These are phyloP conservation scores for Dryobota labecula DNA, from an alignment of 2,888 invertebrate genomes.

Conservation along the genomic window DNA sequence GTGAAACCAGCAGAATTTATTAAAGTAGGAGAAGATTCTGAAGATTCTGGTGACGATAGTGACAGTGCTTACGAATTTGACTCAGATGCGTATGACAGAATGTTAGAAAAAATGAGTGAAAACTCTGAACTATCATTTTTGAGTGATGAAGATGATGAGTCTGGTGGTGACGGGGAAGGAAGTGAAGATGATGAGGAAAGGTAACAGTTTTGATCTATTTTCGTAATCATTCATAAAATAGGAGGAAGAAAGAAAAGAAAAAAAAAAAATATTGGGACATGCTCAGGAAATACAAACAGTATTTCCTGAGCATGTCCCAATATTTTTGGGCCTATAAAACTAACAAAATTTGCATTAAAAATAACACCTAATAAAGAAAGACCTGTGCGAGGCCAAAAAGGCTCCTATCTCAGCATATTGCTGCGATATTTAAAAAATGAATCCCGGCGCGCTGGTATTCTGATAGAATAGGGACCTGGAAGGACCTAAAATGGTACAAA, in stretches of 20 bases:
- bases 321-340: too few species aligned
- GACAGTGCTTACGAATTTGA: slow-evolving; percentile 81
- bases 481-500: background rate
- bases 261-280: too few species aligned
- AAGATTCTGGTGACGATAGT: slow-evolving; percentile 73
- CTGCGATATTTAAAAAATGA: too few species aligned
- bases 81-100: slow-evolving; percentile 84
- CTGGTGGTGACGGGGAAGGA: slow-evolving; percentile 48
- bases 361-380: too few species aligned
- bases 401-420: too few species aligned
- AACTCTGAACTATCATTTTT: slow-evolving; percentile 42
- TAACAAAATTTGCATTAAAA: too few species aligned
- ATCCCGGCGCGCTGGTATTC: too few species aligned
- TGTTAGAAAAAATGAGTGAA: slow-evolving; percentile 71
- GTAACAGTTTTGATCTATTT: slow-evolving; percentile 45
- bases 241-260: too few species aligned
- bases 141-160: slow-evolving; percentile 58
- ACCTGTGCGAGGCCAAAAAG: too few species aligned
- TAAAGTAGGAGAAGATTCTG: slow-evolving; percentile 70
- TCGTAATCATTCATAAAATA: background rate
- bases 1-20: slow-evolving; percentile 79
- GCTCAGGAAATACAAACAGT: too few species aligned
- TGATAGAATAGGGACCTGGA: too few species aligned
- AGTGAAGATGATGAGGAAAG: slow-evolving; percentile 64
- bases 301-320: too few species aligned